Percentiles rank a stretch among this genome's conserved stretches.
These are phyloP conservation scores for Corvus cornix DNA, from an alignment of 2,113 vertebrate species.

Conservation along the genomic window DNA sequence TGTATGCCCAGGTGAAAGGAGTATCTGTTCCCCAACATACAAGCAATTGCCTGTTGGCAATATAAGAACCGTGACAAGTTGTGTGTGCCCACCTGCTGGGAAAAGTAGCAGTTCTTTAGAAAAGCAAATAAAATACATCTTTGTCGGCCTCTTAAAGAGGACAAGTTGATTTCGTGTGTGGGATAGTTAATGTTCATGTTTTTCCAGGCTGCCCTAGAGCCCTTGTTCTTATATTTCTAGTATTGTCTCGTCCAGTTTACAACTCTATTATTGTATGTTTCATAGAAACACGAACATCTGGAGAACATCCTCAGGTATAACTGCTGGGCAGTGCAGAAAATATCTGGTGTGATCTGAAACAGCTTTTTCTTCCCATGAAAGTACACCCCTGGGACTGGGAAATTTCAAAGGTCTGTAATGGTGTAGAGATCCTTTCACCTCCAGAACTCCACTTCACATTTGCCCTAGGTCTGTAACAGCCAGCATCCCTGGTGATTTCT, in stretches of 20 bases:
- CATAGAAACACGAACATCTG: constrained; percentile 71
- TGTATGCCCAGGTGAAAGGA: neutral
- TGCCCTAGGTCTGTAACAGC: neutral
- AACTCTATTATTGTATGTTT: constrained; percentile 63
- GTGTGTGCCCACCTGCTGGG: neutral
- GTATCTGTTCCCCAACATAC: neutral
- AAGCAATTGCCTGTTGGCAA: neutral
- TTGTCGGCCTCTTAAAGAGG: neutral
- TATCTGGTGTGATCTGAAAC: constrained; percentile 38
- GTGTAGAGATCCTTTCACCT: constrained; percentile 19
- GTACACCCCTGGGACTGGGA: neutral
- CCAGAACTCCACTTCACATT: constrained; percentile 9
- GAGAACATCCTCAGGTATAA: constrained; percentile 75
- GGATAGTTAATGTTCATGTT: neutral
- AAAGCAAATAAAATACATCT: neutral
- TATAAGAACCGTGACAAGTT: neutral
- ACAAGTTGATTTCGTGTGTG: neutral
- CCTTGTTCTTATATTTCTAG: constrained; percentile 37
- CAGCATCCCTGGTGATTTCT: neutral
- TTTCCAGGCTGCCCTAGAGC: neutral
- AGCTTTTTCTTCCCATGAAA: constrained; percentile 39
- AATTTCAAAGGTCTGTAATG: constrained; percentile 22
- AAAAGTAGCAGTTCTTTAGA: neutral
- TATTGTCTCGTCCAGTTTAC: constrained; percentile 66
- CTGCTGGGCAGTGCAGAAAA: constrained; percentile 59